Percentiles rank a stretch among this genome's conserved stretches.
phyloP scores from a whole-genome alignment of 2,888 invertebrate genomes.

The Pterostichus madidus region DNA sequence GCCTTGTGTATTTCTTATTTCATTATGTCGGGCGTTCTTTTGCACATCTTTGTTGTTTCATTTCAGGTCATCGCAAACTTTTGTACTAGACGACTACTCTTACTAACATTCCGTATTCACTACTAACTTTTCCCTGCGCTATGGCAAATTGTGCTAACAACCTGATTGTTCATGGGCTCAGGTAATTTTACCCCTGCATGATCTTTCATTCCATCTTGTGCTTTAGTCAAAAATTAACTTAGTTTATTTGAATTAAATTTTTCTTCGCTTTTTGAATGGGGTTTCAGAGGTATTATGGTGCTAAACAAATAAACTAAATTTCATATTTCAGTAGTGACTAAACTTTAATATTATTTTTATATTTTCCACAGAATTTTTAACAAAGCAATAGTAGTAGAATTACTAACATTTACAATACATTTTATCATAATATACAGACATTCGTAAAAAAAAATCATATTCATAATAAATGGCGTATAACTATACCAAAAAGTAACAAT shows the following conservation, averaged over 20 bases:
- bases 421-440: conserved; percentile 10
- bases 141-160: conserved; percentile 25
- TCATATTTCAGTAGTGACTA: conserved; percentile 17
- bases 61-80: conserved; percentile 83
- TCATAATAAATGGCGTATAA: conserved; percentile 10
- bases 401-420: conserved; percentile 29
- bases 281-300: conserved; percentile 14
- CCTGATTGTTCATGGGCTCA: not conserved
- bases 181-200: conserved; percentile 29
- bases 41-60: conserved; percentile 77
- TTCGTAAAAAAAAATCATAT: conserved; percentile 31
- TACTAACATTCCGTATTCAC: conserved; percentile 67
- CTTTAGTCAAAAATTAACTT: conserved; percentile 10
- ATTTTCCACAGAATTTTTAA: conserved; percentile 4
- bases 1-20: conserved; percentile 71
- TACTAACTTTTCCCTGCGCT: conserved; percentile 61
- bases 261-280: conserved; percentile 27
- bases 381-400: conserved; percentile 18
- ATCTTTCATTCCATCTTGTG: conserved; percentile 14
- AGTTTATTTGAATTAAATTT: not conserved
- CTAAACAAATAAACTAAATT: not conserved
- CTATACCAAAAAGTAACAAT: conserved; percentile 30
- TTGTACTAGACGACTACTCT: conserved; percentile 78
- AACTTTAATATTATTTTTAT: not conserved
- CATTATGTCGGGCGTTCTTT: conserved; percentile 70